These are phyloP conservation scores for Megalops atlanticus DNA, from an alignment of 2,113 vertebrate genomes.

Conservation along the genomic window DNA sequence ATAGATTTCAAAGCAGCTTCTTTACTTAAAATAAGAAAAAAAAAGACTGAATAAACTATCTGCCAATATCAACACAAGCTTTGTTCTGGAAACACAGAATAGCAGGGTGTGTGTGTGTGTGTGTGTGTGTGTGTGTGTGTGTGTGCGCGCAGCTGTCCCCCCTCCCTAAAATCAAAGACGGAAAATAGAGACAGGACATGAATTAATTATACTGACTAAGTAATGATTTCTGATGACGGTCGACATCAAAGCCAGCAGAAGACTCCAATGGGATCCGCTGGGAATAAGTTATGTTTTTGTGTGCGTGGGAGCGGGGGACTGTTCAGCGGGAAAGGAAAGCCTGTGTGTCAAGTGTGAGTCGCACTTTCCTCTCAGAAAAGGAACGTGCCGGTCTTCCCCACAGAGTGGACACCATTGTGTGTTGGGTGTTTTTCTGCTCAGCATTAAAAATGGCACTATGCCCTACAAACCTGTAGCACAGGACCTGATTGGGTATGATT, in stretches of 20 bases:
- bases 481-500: constrained; percentile 47
- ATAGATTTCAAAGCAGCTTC: neutral
- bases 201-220: constrained; percentile 66
- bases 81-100: neutral
- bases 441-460: constrained; percentile 61
- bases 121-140: neutral
- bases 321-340: constrained; percentile 39
- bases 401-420: constrained; percentile 55
- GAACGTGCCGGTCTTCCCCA: constrained; percentile 46
- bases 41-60: neutral
- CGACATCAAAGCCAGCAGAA: constrained; percentile 61
- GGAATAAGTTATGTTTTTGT: constrained; percentile 42
- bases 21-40: neutral
- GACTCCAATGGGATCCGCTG: constrained; percentile 54
- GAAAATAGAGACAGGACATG: constrained; percentile 56
- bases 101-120: neutral
- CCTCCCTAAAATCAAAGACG: constrained; percentile 46
- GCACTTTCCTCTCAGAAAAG: constrained; percentile 46
- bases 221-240: constrained; percentile 60
- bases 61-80: neutral
- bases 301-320: constrained; percentile 35
- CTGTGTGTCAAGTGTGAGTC: constrained; percentile 45
- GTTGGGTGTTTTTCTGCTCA: constrained; percentile 43
- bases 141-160: too few relatives aligned
- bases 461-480: constrained; percentile 41